Evolutionary conservation across 1,140 invertebrate species (phyloP).

Genomic region (Andricus grossulariae): DNA sequence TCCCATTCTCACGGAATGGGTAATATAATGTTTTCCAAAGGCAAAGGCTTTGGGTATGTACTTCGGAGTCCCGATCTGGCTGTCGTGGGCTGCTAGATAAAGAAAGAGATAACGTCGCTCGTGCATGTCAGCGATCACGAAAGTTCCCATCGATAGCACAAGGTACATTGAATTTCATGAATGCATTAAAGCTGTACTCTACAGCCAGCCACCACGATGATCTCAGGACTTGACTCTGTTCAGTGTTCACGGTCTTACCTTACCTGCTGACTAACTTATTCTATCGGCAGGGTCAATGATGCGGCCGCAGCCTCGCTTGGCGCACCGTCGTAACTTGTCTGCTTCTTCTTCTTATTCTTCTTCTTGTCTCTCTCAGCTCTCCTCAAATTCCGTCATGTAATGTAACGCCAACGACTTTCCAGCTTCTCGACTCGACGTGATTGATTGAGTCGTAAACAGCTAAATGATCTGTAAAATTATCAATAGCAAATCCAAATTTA

Average conservation of each 20-base stretch:
- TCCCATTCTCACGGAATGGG: slow-evolving; percentile 29
- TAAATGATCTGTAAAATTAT: slow-evolving; percentile 48
- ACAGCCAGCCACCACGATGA: slow-evolving; percentile 15
- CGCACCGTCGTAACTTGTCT: slow-evolving; percentile 22
- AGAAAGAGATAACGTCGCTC: slow-evolving; percentile 30
- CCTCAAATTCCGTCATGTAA: slow-evolving; percentile 31
- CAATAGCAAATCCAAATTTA: not conserved
- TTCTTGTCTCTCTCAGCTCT: slow-evolving; percentile 35
- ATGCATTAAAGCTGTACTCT: slow-evolving; percentile 25
- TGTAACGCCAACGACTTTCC: slow-evolving; percentile 24
- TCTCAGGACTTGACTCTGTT: slow-evolving; percentile 9
- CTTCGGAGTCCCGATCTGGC: slow-evolving; percentile 25
- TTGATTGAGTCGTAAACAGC: slow-evolving; percentile 46
- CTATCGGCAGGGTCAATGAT: slow-evolving; percentile 30
- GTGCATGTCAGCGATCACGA: slow-evolving; percentile 31
- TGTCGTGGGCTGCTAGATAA: slow-evolving; percentile 29
- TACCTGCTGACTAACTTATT: not conserved
- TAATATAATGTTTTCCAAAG: slow-evolving; percentile 21
- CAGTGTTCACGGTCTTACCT: slow-evolving; percentile 22
- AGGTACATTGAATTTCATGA: slow-evolving; percentile 32
- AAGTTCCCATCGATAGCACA: slow-evolving; percentile 31
- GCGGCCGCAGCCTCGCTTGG: not conserved
- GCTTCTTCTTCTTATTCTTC: not conserved
- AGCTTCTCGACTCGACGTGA: slow-evolving; percentile 33
- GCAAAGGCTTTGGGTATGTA: too few relatives aligned